Evolutionary conservation across 2,797 vertebrate genomes (phyloP), one percentile per base, ranked within the genome.

Genomic region (Catamblyrhynchus diadema): DNA sequence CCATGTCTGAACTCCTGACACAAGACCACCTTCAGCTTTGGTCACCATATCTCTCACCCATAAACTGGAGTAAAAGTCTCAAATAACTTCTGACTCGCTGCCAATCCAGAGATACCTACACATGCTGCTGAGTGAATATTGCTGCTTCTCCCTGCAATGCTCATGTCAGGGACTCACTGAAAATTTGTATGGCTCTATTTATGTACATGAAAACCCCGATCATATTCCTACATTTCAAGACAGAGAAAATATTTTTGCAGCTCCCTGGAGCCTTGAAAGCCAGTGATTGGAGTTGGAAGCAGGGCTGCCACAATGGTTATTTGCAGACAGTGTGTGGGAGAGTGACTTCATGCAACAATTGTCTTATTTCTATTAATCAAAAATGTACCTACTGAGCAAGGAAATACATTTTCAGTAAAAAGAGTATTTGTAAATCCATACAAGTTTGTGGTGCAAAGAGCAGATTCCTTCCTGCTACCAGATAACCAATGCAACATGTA

Each of bases 191-290:
- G 33, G 32, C 56, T 70, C 2, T 4, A 19, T 45, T 86, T 71
- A 67, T 7, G 19, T 67, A 17, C 1, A 0, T 37, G 32, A 45
- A 74, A 90, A 51, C 28, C 27, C 0, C 0, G 3, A 51, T 12
- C 8, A 10, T 8, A 65, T 59, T 85, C 57, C 59, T 74, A 12
- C 9, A 11, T 39, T 81, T 86, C 41, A 88, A 88, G 75, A 70
- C 23, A 74, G 32, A 69, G 22, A 54, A 84, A 70, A 60, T 87
- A 57, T 30, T 86, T 75, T 79, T 93, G 35, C 39, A 91, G 20
- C 10, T 83, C 59, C 33, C 16, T 25, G 35, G 39, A 74, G 42
- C 37, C 47, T 47, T 74, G 50, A 45, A 86, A 93, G 18, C 9
- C 66, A 64, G 30, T 6, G 15, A 45, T 67, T 17, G 3, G 18